Conservation (phyloP, 2,113 vertebrate species). For the Xenus cinereus region DNA sequence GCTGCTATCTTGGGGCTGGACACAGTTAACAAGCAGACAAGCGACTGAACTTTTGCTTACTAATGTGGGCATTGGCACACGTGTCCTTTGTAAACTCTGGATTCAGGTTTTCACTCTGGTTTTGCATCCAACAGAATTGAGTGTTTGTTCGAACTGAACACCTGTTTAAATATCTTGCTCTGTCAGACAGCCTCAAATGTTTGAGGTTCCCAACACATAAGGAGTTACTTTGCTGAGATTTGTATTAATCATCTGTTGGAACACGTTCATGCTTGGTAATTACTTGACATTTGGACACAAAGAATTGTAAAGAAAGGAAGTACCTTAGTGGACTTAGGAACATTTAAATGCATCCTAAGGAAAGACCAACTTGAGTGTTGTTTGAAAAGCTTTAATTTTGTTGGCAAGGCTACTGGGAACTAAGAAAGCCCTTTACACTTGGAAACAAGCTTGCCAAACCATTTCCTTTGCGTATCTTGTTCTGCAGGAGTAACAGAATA, state of each 20-base stretch:
- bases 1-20: background rate
- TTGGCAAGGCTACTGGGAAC: conserved; percentile 51
- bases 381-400: conserved; percentile 45
- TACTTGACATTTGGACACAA: conserved; percentile 28
- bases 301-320: conserved; percentile 51
- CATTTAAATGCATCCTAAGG: conserved; percentile 32
- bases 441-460: conserved; percentile 51
- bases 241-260: background rate
- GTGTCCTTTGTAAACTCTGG: background rate
- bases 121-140: background rate
- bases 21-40: background rate
- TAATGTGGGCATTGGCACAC: background rate
- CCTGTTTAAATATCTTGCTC: conserved; percentile 6
- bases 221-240: background rate
- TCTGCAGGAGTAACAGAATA: conserved; percentile 61
- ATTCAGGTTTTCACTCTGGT: background rate
- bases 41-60: background rate
- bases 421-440: conserved; percentile 35
- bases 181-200: background rate
- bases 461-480: conserved; percentile 59
- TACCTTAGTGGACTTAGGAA: background rate
- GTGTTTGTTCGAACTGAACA: background rate
- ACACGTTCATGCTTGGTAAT: background rate
- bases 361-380: conserved; percentile 38
- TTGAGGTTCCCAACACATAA: background rate